A percentile compares a stretch with the other conserved stretches of the same genome.
Evolutionary conservation across 2,888 invertebrate genomes (phyloP).

Genomic region (Fabriciana adippe): DNA sequence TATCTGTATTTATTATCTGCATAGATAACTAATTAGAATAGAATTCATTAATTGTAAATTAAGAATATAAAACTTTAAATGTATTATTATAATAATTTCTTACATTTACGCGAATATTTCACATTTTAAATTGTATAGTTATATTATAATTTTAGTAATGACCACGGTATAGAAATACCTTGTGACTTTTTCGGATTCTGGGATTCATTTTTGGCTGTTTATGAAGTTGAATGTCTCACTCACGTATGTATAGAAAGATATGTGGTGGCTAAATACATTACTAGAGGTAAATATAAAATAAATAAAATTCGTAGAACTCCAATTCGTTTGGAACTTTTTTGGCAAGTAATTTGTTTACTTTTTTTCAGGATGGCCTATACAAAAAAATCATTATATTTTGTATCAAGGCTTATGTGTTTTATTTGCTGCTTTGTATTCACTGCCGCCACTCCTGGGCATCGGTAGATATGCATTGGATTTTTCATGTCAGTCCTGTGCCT

Average conservation of each 20-base stretch:
- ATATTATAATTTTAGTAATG: constrained; percentile 29
- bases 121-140: too few relatives aligned
- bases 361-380: constrained; percentile 64
- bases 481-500: constrained; percentile 65
- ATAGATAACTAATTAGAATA: too few relatives aligned
- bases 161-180: constrained; percentile 53
- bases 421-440: constrained; percentile 60
- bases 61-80: too few relatives aligned
- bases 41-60: background rate
- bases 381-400: constrained; percentile 58
- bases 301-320: background rate
- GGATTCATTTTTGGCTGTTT: constrained; percentile 71
- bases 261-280: constrained; percentile 64
- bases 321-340: too few relatives aligned
- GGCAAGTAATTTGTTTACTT: background rate
- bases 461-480: constrained; percentile 69
- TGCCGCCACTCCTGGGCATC: constrained; percentile 63
- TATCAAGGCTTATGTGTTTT: constrained; percentile 59
- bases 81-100: too few relatives aligned
- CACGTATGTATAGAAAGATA: constrained; percentile 76
- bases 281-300: constrained; percentile 57
- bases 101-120: too few relatives aligned
- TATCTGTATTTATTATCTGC: too few relatives aligned
- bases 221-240: constrained; percentile 72
- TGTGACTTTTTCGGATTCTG: constrained; percentile 62